Base-by-base conservation (phyloP, 2,797 vertebrate species). In the Phalanger gymnotis region DNA sequence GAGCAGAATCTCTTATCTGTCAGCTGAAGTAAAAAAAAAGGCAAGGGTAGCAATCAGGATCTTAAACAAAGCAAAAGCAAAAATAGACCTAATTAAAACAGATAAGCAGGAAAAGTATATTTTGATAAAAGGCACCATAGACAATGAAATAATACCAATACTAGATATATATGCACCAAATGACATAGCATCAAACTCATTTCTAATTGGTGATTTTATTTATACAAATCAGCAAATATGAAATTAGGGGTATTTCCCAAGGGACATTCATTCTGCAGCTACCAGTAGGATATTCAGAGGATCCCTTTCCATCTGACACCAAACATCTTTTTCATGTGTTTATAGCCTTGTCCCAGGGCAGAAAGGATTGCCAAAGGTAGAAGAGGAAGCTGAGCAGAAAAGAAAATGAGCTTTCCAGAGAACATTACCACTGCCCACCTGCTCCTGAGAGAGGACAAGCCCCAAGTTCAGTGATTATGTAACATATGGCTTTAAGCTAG, bases 211-310 rank as follows among this genome's bases (percentile, higher is more conserved):
- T 53, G 55, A 4, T 40, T 53, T 95, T 95, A 53, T 51, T 95
- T 94, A 56, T 93, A 53, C 34, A 54, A 95, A 91, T 57, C 53
- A 92, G 55, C 87, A 91, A 27, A 89, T 27, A 81, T 91, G 25
- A 94, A 93, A 30, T 94, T 53, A 66, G 54, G 55, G 34, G 31
- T n/a, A 40, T 10, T 91, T 47, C 31, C 58, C 90, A 95, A 91
- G 58, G 66, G 51, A 56, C 0, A 57, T 5, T n/a, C 52, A 73
- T 11, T 51, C 57, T 61, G 53, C 55, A 54, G 28, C 34, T 47
- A 58, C 90, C 89, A 28, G 34, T 22, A 52, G 19, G 73, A 47
- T 92, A 34, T 54, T 54, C 61, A 19, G 12, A 31, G 25, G 30
- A 51, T 27, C 90, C n/a, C 31, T 94, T 94, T 53, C 53, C 22